phyloP scores from a whole-genome alignment of 1,140 invertebrate genomes.

The Spodoptera litura region DNA sequence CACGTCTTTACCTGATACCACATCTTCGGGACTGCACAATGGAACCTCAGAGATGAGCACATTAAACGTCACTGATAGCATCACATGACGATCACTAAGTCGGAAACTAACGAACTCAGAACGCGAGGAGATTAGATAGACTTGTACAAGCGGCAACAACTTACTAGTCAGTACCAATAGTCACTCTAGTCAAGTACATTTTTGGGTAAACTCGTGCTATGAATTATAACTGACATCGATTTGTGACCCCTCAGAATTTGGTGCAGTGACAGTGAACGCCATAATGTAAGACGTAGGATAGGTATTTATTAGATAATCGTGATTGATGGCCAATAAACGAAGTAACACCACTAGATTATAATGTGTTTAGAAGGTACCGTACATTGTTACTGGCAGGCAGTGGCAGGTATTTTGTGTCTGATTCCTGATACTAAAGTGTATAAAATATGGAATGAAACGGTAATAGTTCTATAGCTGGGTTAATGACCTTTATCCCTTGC shows the following conservation, averaged over 20 bases:
- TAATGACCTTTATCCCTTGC: not conserved
- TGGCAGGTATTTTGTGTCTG: not conserved
- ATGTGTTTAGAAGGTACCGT: not conserved
- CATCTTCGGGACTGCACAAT: constrained; percentile 40
- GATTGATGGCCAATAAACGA: not conserved
- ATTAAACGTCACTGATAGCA: constrained; percentile 52
- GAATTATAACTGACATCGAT: not conserved
- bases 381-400: constrained; percentile 22
- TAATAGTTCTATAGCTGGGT: not conserved
- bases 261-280: not conserved
- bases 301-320: not conserved
- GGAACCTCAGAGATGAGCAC: constrained; percentile 43
- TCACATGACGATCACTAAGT: constrained; percentile 61
- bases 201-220: not conserved
- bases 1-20: constrained; percentile 31
- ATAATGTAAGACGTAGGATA: not conserved
- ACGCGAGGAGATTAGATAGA: not conserved
- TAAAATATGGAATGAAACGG: too few relatives aligned
- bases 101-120: not conserved
- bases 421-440: not conserved
- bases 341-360: constrained; percentile 17
- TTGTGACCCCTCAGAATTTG: not conserved
- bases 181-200: too few relatives aligned
- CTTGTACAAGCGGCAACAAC: not conserved
- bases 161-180: too few relatives aligned